These are phyloP conservation scores for Myioborus miniatus DNA, from an alignment of 2,797 vertebrate species.

Conservation along the genomic window DNA sequence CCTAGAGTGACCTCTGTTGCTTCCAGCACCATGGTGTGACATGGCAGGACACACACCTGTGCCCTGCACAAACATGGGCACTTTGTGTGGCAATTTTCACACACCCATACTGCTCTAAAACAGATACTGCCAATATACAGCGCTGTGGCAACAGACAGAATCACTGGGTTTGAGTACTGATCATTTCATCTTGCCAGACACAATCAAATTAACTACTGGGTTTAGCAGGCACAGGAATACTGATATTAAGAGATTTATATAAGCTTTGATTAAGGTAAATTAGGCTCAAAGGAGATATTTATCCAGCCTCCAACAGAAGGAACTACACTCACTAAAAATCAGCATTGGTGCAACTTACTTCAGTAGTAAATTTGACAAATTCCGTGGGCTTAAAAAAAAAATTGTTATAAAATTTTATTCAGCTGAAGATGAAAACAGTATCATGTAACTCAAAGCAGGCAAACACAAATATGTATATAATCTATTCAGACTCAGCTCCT, in stretches of 20 bases:
- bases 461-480: neutral
- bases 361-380: neutral
- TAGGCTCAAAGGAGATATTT: neutral
- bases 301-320: neutral
- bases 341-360: neutral
- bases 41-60: neutral
- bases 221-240: neutral
- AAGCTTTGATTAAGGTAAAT: neutral
- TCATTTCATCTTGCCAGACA: neutral
- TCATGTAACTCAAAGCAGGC: neutral
- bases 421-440: neutral
- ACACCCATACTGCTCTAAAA: neutral
- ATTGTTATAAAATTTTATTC: neutral
- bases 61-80: neutral
- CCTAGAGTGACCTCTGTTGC: neutral
- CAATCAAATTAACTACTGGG: neutral
- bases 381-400: neutral
- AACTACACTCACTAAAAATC: neutral
- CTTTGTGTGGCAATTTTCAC: neutral
- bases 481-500: neutral
- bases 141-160: neutral
- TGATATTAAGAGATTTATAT: neutral
- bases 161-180: neutral
- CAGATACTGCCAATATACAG: neutral
- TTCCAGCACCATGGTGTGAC: neutral